phyloP scores from a whole-genome alignment of 2,888 invertebrate genomes.

The Chorisops tibialis region DNA sequence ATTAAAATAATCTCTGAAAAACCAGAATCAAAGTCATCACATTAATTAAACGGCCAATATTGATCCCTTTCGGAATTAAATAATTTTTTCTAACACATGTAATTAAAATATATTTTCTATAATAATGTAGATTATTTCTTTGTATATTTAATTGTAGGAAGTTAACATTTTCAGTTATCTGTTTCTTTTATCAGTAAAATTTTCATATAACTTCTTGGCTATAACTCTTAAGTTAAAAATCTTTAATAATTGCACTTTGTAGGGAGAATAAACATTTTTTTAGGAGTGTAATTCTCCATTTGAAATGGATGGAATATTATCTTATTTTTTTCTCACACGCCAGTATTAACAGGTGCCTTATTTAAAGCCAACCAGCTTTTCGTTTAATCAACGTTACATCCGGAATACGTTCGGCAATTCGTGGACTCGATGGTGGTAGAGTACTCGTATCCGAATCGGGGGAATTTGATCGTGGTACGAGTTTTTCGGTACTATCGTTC shows the following conservation, averaged over 20 bases:
- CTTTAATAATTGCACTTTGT: conserved; percentile 24
- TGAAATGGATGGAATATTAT: not conserved
- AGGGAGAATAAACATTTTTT: conserved; percentile 2
- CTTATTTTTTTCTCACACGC: not conserved
- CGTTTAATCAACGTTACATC: conserved; percentile 57
- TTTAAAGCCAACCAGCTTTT: conserved; percentile 61
- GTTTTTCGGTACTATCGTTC: conserved; percentile 54
- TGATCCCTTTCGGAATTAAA: no score
- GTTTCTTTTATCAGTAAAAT: no score
- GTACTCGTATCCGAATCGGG: conserved; percentile 29
- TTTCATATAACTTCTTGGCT: no score
- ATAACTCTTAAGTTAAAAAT: no score
- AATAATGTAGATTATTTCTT: no score
- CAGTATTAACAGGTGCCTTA: conserved; percentile 49
- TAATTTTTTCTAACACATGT: no score
- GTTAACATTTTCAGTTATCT: no score
- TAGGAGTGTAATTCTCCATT: not conserved
- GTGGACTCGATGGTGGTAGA: conserved; percentile 38
- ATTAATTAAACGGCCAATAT: no score
- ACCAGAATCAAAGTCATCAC: no score
- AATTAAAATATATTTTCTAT: no score
- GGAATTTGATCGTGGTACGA: conserved; percentile 47
- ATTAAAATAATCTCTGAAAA: no score
- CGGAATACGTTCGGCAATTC: conserved; percentile 34
- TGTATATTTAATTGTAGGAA: no score